Conservation (phyloP, 2,797 vertebrate genomes). For the Thunnus albacares region DNA sequence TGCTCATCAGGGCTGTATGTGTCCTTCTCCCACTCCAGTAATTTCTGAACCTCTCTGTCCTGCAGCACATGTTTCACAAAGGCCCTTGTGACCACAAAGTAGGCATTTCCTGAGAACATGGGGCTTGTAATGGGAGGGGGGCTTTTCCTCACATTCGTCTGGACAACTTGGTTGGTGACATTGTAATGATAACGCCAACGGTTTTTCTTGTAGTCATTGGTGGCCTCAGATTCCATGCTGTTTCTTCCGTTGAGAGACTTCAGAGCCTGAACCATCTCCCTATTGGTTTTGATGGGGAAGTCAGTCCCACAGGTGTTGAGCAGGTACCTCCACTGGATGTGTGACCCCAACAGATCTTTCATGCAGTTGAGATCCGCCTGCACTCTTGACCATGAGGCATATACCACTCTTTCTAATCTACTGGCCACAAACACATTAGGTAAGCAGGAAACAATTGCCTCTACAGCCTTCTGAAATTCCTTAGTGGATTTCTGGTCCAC, state of each 20-base stretch:
- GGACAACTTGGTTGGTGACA: constrained; percentile 53
- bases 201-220: constrained; percentile 64
- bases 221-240: constrained; percentile 88
- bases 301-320: constrained; percentile 91
- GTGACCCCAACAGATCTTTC: constrained; percentile 85
- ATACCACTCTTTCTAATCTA: constrained; percentile 85
- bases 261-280: constrained; percentile 86
- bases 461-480: constrained; percentile 81
- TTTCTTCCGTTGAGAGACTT: constrained; percentile 87
- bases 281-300: constrained; percentile 92
- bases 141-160: constrained; percentile 72
- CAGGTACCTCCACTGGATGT: constrained; percentile 88
- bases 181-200: constrained; percentile 87
- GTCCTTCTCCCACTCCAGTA: constrained; percentile 93
- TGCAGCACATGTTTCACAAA: constrained; percentile 88
- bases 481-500: constrained; percentile 86
- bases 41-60: constrained; percentile 64
- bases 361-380: constrained; percentile 93
- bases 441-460: constrained; percentile 86
- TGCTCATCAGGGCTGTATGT: constrained; percentile 95
- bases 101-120: constrained; percentile 92
- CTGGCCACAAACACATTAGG: constrained; percentile 89
- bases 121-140: constrained; percentile 85
- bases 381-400: constrained; percentile 90
- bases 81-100: constrained; percentile 87